Base-by-base conservation (phyloP, 2,797 vertebrate species). In the Cryptoblepharus egeriae region DNA sequence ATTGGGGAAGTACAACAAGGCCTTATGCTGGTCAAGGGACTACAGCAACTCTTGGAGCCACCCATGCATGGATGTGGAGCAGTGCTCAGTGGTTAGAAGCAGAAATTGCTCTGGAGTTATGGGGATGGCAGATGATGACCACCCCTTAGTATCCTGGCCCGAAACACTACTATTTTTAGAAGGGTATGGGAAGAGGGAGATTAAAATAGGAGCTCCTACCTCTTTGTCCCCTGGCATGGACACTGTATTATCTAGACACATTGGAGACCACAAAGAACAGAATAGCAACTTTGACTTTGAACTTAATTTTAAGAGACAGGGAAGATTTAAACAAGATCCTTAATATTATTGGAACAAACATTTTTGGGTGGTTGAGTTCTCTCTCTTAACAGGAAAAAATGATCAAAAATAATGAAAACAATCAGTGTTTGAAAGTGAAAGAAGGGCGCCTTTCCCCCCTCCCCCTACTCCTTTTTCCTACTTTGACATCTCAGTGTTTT, bases 401-500 rank as follows among this genome's bases (percentile, higher is more conserved):
- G 97, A 98, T 98, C 97, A 98, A 97, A 98, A 97, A 97, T 97
- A 88, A 92, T 52, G 74, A 93, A 95, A 95, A 96, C 94, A 95
- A 96, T 95, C 94, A 90, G 95, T 90, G 96, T 98, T 97, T 99
- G 97, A 99, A 98, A 98, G 97, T 98, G 97, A 99, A 98, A 97
- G 98, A 98, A 98, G 97, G 97, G 96, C 95, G 94, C 90, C 90
- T 92, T 75, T 92, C 88, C 89, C 88, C 89, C 91, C 88, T 89
- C 88, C 95, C 76, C 94, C 94, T 94, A 96, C 91, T 95, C 94
- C 95, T 95, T 95, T 95, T 96, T 94, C 96, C 96, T 94, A 96
- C 97, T 98, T 98, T 98, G 98, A 98, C 97, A 98, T 98, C 97
- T 98, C 97, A 96, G 97, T 98, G 97, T 96, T 91, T 96, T 93